These are phyloP conservation scores for Xenopus borealis DNA, from an alignment of 2,113 vertebrate species.

Conservation along the genomic window DNA sequence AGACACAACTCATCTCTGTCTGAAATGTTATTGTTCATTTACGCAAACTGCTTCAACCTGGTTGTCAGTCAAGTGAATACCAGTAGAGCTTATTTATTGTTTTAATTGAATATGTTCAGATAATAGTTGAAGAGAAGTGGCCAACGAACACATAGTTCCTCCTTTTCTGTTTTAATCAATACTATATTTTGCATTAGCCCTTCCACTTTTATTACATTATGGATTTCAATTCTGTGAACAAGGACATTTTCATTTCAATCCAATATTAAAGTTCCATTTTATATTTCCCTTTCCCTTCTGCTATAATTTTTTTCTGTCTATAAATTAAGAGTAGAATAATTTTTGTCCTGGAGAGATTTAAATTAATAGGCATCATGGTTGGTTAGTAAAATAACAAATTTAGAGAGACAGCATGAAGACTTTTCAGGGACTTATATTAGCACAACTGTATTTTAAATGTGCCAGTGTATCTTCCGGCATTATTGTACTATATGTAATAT, in stretches of 20 bases:
- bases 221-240: conserved; percentile 31
- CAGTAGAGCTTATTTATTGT: conserved; percentile 23
- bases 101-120: conserved; percentile 8
- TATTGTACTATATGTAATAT: no score
- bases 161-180: conserved; percentile 22
- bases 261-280: conserved; percentile 20
- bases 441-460: no score
- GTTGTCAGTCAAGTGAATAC: conserved; percentile 9
- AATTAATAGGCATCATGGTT: conserved; percentile 39
- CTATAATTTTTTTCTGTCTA: conserved; percentile 9
- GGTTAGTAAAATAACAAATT: conserved; percentile 35
- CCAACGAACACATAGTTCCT: neutral
- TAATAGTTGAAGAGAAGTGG: neutral
- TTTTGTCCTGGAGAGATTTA: conserved; percentile 23
- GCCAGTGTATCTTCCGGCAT: no score
- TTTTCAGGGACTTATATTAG: neutral
- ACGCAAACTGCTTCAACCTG: conserved; percentile 9
- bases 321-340: conserved; percentile 22
- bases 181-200: conserved; percentile 27
- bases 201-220: conserved; percentile 29
- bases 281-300: conserved; percentile 25
- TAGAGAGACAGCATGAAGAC: conserved; percentile 5
- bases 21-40: conserved; percentile 31
- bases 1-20: conserved; percentile 7
- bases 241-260: conserved; percentile 34